These are phyloP conservation scores for Apis cerana DNA, from an alignment of 1,140 invertebrate species.

Conservation along the genomic window DNA sequence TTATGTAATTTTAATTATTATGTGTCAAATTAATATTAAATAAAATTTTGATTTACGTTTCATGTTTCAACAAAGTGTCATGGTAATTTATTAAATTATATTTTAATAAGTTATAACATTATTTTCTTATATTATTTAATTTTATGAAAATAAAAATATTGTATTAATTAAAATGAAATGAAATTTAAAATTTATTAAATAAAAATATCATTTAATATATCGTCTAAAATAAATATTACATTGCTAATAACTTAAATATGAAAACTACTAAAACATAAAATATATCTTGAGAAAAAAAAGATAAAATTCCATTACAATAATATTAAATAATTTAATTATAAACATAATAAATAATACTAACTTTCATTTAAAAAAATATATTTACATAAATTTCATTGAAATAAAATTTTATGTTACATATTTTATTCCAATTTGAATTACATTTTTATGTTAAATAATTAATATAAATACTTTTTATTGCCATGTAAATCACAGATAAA, in stretches of 20 bases:
- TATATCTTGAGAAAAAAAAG: neutral
- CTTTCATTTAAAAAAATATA: slow-evolving; percentile 10
- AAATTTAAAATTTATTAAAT: neutral
- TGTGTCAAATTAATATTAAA: neutral
- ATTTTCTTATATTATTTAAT: too few relatives aligned
- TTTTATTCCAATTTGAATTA: neutral
- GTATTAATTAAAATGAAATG: neutral
- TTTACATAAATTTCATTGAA: neutral
- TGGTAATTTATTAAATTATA: neutral
- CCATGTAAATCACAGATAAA: neutral
- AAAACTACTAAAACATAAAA: neutral
- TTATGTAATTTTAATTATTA: slow-evolving; percentile 5
- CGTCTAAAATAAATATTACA: neutral
- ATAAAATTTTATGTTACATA: neutral
- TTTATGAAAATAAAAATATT: neutral
- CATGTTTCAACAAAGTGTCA: neutral
- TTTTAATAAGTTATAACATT: neutral
- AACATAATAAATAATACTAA: neutral
- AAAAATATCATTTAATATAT: neutral
- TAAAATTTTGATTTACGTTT: neutral
- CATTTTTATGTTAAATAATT: neutral
- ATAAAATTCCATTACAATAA: neutral
- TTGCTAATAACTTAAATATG: neutral
- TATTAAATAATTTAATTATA: neutral
- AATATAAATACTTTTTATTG: neutral